These are phyloP conservation scores for Nycteola revayana DNA, from an alignment of 2,888 invertebrate genomes.

Conservation along the genomic window DNA sequence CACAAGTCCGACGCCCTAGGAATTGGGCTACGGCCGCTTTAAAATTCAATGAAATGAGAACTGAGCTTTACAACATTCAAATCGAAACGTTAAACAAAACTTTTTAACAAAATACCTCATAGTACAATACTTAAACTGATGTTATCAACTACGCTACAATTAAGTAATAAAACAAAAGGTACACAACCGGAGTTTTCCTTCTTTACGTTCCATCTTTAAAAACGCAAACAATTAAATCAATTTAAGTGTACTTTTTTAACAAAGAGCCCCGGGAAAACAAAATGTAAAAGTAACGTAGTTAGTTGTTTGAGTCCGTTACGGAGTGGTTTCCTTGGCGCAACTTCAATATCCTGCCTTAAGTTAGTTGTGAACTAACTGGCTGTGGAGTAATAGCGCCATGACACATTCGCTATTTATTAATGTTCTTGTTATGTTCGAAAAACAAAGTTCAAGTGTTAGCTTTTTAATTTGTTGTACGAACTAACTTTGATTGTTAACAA, in stretches of 20 bases:
- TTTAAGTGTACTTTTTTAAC: slow-evolving; percentile 11
- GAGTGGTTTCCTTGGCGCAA: slow-evolving; percentile 31
- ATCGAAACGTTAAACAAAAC: too few relatives aligned
- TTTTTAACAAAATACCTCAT: too few relatives aligned
- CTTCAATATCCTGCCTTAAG: slow-evolving; percentile 33
- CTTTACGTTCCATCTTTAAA: too few relatives aligned
- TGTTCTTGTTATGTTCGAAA: slow-evolving; percentile 9
- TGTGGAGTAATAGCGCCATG: slow-evolving; percentile 18
- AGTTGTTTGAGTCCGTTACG: slow-evolving; percentile 30
- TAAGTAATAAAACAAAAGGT: too few relatives aligned
- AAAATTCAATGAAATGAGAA: too few relatives aligned
- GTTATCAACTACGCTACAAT: too few relatives aligned
- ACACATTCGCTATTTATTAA: slow-evolving; percentile 32
- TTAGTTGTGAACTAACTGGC: slow-evolving; percentile 28
- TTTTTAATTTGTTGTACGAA: not conserved
- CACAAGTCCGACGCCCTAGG: too few relatives aligned
- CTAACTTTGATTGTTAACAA: not conserved
- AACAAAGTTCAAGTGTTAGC: not conserved
- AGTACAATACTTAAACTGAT: too few relatives aligned
- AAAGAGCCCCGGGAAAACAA: slow-evolving; percentile 22
- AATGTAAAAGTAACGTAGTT: slow-evolving; percentile 28
- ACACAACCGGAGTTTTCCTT: too few relatives aligned
- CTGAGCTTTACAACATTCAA: too few relatives aligned
- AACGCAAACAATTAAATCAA: too few relatives aligned
- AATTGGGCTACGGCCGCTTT: too few relatives aligned